Evolutionary conservation across 2,888 invertebrate genomes (phyloP).

Genomic region (Acleris laterana): DNA sequence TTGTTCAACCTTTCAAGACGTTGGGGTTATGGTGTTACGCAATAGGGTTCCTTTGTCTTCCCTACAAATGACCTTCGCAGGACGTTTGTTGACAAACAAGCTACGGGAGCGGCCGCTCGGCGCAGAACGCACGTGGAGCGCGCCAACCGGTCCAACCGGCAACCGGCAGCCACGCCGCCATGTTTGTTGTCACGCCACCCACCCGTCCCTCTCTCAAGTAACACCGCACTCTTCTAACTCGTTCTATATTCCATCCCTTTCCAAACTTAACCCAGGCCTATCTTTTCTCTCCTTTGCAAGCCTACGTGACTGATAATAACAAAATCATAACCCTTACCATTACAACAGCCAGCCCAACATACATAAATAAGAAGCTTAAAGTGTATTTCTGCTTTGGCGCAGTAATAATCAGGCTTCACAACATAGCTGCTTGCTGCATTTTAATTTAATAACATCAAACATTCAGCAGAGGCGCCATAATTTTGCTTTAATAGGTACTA

Average conservation of each 20-base stretch:
- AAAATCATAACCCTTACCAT: conserved; percentile 70
- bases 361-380: conserved; percentile 45
- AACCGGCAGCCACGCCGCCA: conserved; percentile 71
- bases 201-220: conserved; percentile 59
- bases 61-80: conserved; percentile 77
- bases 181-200: conserved; percentile 81
- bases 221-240: conserved; percentile 47
- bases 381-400: conserved; percentile 43
- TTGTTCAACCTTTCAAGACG: conserved; percentile 30
- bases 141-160: conserved; percentile 76
- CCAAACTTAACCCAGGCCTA: conserved; percentile 42
- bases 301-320: conserved; percentile 82
- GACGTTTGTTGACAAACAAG: conserved; percentile 83
- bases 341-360: conserved; percentile 49
- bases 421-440: conserved; percentile 47
- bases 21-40: conserved; percentile 51
- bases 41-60: conserved; percentile 69
- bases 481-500: conserved; percentile 1
- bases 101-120: conserved; percentile 67
- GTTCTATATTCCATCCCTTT: conserved; percentile 44
- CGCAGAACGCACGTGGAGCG: conserved; percentile 78
- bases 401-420: conserved; percentile 44
- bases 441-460: conserved; percentile 45
- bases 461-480: conserved; percentile 36
- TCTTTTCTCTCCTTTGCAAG: conserved; percentile 59